Conservation (phyloP, 2,797 vertebrate species). For the Pipistrellus nathusii region DNA sequence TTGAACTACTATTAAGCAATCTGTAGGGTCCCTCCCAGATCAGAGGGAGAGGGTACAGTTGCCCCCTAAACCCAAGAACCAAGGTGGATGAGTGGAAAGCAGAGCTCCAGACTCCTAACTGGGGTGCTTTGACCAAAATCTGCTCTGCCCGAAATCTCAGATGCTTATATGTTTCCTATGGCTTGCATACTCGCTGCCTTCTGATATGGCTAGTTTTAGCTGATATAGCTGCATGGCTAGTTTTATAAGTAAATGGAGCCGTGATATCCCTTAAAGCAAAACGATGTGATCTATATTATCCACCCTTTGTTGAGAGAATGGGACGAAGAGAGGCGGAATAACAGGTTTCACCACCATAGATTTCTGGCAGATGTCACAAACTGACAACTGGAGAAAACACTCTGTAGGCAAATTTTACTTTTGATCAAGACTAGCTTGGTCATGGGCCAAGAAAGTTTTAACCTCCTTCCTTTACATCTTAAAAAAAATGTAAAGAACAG, state of each 20-base stretch:
- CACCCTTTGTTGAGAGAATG: constrained; percentile 35
- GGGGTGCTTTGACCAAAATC: neutral
- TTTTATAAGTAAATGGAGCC: neutral
- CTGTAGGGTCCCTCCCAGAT: neutral
- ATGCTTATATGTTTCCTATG: too few species aligned
- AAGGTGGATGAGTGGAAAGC: neutral
- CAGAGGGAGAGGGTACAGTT: neutral
- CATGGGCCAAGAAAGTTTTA: constrained; percentile 31
- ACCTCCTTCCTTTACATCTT: neutral
- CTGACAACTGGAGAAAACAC: constrained; percentile 18
- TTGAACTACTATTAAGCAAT: neutral
- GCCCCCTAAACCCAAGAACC: neutral
- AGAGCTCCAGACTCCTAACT: neutral
- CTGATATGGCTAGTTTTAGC: neutral
- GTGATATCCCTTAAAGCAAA: constrained; percentile 1
- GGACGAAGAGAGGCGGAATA: constrained; percentile 39
- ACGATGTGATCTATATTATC: neutral
- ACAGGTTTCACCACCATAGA: constrained; percentile 71
- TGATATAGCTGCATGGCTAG: neutral
- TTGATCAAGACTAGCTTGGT: constrained; percentile 5
- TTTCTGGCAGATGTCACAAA: constrained; percentile 64
- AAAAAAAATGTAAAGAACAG: neutral
- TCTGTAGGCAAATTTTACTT: constrained; percentile 42
- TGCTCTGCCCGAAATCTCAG: neutral
- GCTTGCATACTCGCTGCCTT: neutral